Evolutionary conservation across 2,113 vertebrate genomes (phyloP), one percentile per base, ranked within the genome.

Genomic region (Aviceda subcristata): DNA sequence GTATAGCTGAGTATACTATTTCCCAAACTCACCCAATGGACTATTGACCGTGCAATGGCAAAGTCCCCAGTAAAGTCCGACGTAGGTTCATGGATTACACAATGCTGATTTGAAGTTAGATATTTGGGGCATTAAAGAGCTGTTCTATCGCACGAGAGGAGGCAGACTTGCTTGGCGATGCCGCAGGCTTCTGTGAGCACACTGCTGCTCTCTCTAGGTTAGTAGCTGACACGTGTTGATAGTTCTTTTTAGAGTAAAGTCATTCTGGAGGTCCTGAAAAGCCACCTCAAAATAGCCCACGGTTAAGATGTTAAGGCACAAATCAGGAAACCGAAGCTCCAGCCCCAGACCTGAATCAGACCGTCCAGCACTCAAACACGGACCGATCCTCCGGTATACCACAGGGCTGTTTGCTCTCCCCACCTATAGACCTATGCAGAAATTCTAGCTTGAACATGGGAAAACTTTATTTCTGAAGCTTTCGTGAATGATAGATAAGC

Each of bases 301-400:
- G 20, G 7, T 55, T 80, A 76, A 32, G 46, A 68, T 19, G 3
- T 23, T 27, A 75, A 71, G 5, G 48, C 23, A 43, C 11, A 86
- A 77, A 73, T 12, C 23, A 67, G 34, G 9, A 64, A 78, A 20
- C 5, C 27, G 10, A 93, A 78, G 11, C 7, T 62, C 5, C 17
- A 43, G 12, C 21, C 23, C 14, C 34, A n/a, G 34, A 27, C 10
- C 11, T 39, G 19, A 69, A 75, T 53, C 22, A 59, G 29, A 38
- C 12, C 46, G 22, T 18, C 20, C 32, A 51, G 16, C 13, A 17
- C 12, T 45, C 3, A 1, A 73, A 41, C 7, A 36, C 3, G 8
- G 50, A 60, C 13, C 0, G 0, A 46, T 51, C 15, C 7, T 63
- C 20, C 72, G 57, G n/a, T 76, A 64, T 83, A 43, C 32, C 21